These are phyloP conservation scores for Pipistrellus kuhlii DNA, from an alignment of 2,797 vertebrate genomes.

Conservation along the genomic window DNA sequence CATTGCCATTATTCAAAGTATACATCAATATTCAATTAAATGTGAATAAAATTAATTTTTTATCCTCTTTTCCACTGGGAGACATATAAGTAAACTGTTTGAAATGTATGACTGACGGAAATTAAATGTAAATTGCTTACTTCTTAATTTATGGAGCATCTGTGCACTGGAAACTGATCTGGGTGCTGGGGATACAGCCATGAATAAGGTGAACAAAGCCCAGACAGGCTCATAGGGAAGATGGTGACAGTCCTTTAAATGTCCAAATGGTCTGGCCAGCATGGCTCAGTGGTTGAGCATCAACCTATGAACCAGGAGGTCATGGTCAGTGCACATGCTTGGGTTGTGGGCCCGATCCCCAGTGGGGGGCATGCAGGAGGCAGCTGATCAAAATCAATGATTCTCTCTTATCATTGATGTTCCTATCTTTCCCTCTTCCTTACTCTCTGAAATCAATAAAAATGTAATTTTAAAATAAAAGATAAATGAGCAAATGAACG, in stretches of 20 bases:
- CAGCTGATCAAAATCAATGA: no score
- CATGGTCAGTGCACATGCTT: no score
- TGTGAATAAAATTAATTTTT: constrained; percentile 64
- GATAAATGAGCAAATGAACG: neutral
- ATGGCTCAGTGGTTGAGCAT: no score
- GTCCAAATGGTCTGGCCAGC: neutral
- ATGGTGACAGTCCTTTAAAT: neutral
- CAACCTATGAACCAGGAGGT: no score
- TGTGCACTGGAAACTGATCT: neutral
- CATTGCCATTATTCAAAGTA: constrained; percentile 44
- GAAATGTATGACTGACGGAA: constrained; percentile 41
- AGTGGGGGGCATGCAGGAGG: no score
- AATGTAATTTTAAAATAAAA: no score
- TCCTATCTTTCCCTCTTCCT: no score
- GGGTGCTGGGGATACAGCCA: neutral
- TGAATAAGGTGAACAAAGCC: neutral
- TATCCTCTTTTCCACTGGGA: constrained; percentile 6
- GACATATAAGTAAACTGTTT: constrained; percentile 49
- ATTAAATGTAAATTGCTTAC: constrained; percentile 63
- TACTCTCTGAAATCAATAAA: no score
- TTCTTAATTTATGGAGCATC: constrained; percentile 33
- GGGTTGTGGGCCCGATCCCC: no score
- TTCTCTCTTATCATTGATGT: no score
- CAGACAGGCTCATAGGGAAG: neutral
- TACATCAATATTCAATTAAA: constrained; percentile 65